Evolutionary conservation across 2,888 invertebrate species (phyloP), one percentile per base, ranked within the genome.

Genomic region (Dysmachus trigonus): DNA sequence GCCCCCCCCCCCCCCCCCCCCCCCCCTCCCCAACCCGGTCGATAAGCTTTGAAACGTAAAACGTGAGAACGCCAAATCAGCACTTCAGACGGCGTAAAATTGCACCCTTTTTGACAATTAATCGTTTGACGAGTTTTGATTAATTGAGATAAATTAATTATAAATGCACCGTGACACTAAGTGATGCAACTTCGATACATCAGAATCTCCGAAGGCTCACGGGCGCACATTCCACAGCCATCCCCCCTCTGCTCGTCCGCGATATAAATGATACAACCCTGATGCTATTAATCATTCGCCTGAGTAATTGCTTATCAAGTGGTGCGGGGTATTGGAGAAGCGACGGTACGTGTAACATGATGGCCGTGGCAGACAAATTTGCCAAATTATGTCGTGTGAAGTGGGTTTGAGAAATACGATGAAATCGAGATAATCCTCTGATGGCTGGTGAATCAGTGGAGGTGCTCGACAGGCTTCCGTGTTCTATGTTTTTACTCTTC

Each of bases 121-220:
- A 85, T 85, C 62, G 76, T 85, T 85, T 82, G 86, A 74, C 74
- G 74, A 83, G 86, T 71, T 85, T 79, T 87, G 86, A 87, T 86
- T 87, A 87, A 87, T 87, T 87, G 86, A 86, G 86, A 88, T 87
- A 88, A 88, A 88, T 88, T 88, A 88, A 88, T 88, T 87, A 87
- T 87, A 88, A 88, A 88, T 88, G 87, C 77, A 84, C 85, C 85
- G 82, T 87, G 88, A 88, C 88, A 88, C 86, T 87, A 88, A 88
- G 86, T 87, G 88, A 88, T 86, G 86, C 87, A 71, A 85, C 82
- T 86, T 87, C 87, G 83, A 87, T 87, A 86, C 86, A 87, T 87
- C 87, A 87, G 82, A 27, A 38, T 72, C 82, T 27, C n/a, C 30
- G 8, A 31, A 18, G 51, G 10, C 22, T 31, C 47, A 22, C 84